Evolutionary conservation across 2,797 vertebrate genomes (phyloP).

Genomic region (Coluber constrictor): DNA sequence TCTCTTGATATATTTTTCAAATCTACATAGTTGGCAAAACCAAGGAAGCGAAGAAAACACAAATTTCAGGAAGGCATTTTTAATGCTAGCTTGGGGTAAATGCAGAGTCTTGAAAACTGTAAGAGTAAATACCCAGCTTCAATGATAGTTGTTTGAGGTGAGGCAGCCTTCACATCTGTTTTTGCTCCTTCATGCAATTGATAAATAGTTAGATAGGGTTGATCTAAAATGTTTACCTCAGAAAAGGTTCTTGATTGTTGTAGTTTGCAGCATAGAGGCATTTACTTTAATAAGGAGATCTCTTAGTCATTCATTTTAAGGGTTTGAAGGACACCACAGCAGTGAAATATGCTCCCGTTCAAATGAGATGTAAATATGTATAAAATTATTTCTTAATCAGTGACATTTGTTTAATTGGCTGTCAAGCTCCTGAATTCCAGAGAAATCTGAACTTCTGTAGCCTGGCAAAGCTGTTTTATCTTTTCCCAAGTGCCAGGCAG

Average conservation of each 20-base stretch:
- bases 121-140: too few relatives aligned
- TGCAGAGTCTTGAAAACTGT: too few relatives aligned
- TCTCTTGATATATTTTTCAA: background rate
- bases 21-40: background rate
- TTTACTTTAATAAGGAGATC: background rate
- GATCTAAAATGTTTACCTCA: background rate
- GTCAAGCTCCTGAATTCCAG: background rate
- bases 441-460: background rate
- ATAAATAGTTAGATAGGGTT: background rate
- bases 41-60: background rate
- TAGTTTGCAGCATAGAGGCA: background rate
- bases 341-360: background rate
- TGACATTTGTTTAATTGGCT: background rate
- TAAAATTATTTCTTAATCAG: background rate
- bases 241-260: background rate
- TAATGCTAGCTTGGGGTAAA: background rate
- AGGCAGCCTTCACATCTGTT: too few relatives aligned
- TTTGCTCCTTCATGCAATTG: background rate
- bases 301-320: background rate
- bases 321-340: background rate
- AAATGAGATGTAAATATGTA: background rate
- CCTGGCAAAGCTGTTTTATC: background rate
- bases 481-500: slow-evolving; percentile 7
- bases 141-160: too few relatives aligned
- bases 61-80: background rate